Percentiles rank a stretch among this genome's conserved stretches.
These are phyloP conservation scores for Hecatera dysodea DNA, from an alignment of 2,888 invertebrate species.

Conservation along the genomic window DNA sequence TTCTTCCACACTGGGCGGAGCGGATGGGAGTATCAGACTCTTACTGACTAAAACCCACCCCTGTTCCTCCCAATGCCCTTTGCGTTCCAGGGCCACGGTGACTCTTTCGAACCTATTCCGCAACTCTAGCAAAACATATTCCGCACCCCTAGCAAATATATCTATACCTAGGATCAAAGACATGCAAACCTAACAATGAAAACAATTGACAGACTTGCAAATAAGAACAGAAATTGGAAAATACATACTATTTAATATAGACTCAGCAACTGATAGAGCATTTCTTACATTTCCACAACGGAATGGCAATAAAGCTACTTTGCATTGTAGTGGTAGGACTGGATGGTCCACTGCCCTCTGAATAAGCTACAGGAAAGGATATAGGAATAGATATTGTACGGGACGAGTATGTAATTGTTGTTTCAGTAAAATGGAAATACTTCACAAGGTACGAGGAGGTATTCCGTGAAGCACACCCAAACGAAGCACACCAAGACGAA, in stretches of 20 bases:
- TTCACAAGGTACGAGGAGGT: constrained; percentile 13
- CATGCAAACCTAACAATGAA: background rate
- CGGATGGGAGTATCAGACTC: no score
- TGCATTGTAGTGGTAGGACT: constrained; percentile 41
- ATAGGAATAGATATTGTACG: constrained; percentile 41
- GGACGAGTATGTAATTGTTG: constrained; percentile 55
- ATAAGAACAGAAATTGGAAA: constrained; percentile 39
- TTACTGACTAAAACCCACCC: no score
- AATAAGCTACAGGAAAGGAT: no score
- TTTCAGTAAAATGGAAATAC: constrained; percentile 44
- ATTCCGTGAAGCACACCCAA: no score
- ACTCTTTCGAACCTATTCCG: no score
- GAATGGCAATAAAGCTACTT: constrained; percentile 49
- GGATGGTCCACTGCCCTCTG: constrained; percentile 35
- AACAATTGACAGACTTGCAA: constrained; percentile 3
- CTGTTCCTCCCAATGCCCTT: no score
- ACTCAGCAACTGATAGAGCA: constrained; percentile 19
- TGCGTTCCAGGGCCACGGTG: no score
- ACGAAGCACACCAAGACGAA: no score
- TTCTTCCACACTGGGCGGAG: no score
- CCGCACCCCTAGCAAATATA: no score
- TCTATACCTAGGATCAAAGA: background rate
- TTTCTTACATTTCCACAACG: constrained; percentile 40
- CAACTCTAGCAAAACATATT: no score
- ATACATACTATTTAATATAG: constrained; percentile 46